phyloP scores from a whole-genome alignment of 2,113 vertebrate species.

The Peromyscus polionotus region DNA sequence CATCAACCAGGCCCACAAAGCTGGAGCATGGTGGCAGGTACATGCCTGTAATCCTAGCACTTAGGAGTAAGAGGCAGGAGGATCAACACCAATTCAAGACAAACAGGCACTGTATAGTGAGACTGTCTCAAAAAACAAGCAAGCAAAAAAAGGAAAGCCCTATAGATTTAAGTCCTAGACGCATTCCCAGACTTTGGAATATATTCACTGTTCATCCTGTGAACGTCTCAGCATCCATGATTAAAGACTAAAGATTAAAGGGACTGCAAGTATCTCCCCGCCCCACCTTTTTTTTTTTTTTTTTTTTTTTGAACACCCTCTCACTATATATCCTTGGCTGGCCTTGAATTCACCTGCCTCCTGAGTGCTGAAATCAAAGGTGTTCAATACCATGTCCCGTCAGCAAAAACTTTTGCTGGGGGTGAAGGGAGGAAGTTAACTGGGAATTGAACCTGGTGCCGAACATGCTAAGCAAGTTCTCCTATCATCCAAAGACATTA shows the following conservation, averaged over 20 bases:
- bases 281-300: background rate
- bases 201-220: background rate
- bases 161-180: background rate
- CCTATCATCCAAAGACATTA: background rate
- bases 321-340: background rate
- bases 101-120: background rate
- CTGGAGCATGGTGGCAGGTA: background rate
- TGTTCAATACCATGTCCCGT: background rate
- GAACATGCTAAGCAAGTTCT: background rate
- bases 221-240: background rate
- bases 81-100: background rate
- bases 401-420: background rate
- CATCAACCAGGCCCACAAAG: background rate
- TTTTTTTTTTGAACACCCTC: background rate
- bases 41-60: background rate
- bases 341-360: background rate
- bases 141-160: background rate
- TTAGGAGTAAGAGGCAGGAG: background rate
- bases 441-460: background rate
- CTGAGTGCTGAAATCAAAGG: background rate
- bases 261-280: too few species aligned
- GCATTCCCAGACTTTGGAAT: background rate
- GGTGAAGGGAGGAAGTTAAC: background rate
- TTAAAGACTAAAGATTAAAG: constrained; percentile 6
- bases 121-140: background rate